Percentiles rank a stretch among this genome's conserved stretches.
Evolutionary conservation across 1,140 invertebrate genomes (phyloP).

Genomic region (Ruditapes philippinarum): DNA sequence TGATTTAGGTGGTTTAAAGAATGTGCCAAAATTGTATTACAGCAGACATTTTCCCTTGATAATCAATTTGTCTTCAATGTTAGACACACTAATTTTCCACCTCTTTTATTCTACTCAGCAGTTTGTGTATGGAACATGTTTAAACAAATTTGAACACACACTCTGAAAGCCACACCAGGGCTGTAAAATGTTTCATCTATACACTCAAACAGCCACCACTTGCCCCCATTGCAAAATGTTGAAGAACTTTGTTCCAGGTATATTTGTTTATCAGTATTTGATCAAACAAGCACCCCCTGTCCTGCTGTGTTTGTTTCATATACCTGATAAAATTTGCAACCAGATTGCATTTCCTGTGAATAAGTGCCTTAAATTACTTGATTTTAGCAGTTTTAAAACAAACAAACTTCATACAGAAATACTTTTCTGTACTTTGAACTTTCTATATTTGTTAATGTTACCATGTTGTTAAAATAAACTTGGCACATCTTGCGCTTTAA

Average conservation of each 20-base stretch:
- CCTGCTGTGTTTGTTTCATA: slow-evolving; percentile 48
- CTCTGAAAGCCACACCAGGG: neutral
- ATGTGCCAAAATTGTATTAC: neutral
- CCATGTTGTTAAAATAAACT: no score
- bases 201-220: neutral
- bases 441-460: no score
- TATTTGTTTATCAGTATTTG: neutral
- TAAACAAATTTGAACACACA: slow-evolving; percentile 27
- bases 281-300: neutral
- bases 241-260: slow-evolving; percentile 43
- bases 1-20: neutral
- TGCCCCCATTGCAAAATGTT: neutral
- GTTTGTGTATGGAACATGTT: slow-evolving; percentile 12
- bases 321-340: slow-evolving; percentile 29
- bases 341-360: slow-evolving; percentile 16
- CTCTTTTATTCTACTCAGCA: slow-evolving; percentile 38
- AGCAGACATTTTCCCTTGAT: neutral
- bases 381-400: neutral
- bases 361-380: slow-evolving; percentile 27
- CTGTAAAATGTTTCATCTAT: neutral
- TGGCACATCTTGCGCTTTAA: no score
- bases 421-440: no score
- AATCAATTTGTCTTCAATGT: slow-evolving; percentile 2
- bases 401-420: neutral
- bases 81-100: slow-evolving; percentile 32